These are phyloP conservation scores for Poliocrania exsul DNA, from an alignment of 2,797 vertebrate genomes.

Conservation along the genomic window DNA sequence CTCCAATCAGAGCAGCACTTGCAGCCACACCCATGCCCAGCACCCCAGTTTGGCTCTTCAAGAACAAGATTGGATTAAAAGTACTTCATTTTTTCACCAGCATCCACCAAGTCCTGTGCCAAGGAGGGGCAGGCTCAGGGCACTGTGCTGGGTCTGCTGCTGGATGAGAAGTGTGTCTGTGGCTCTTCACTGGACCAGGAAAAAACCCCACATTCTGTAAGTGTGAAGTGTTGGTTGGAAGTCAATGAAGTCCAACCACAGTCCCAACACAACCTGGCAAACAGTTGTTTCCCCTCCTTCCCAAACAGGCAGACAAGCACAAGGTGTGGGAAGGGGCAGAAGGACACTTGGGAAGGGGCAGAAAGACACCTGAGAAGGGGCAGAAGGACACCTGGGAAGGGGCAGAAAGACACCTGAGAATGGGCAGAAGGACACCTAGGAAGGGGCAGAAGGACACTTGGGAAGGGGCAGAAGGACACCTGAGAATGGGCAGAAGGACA, in stretches of 20 bases:
- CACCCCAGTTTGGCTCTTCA: fast-evolving
- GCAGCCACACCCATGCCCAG: background rate
- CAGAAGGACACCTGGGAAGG: background rate
- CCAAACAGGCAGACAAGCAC: background rate
- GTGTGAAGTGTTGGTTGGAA: background rate
- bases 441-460: background rate
- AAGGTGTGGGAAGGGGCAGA: background rate
- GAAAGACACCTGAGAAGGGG: background rate
- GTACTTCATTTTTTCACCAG: background rate
- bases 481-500: background rate
- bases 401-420: background rate
- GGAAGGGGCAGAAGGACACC: background rate
- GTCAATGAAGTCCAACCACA: background rate
- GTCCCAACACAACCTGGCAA: background rate
- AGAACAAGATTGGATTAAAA: background rate
- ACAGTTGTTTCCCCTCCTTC: background rate
- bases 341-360: background rate
- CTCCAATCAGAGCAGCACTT: background rate
- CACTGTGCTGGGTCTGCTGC: background rate
- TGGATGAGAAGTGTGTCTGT: background rate
- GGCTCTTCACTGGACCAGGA: background rate
- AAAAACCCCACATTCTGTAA: background rate
- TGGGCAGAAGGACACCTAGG: background rate
- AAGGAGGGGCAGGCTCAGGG: background rate
- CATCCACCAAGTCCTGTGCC: background rate